Evolutionary conservation across 2,113 vertebrate genomes (phyloP), one percentile per base, ranked within the genome.

Genomic region (Osmerus mordax): DNA sequence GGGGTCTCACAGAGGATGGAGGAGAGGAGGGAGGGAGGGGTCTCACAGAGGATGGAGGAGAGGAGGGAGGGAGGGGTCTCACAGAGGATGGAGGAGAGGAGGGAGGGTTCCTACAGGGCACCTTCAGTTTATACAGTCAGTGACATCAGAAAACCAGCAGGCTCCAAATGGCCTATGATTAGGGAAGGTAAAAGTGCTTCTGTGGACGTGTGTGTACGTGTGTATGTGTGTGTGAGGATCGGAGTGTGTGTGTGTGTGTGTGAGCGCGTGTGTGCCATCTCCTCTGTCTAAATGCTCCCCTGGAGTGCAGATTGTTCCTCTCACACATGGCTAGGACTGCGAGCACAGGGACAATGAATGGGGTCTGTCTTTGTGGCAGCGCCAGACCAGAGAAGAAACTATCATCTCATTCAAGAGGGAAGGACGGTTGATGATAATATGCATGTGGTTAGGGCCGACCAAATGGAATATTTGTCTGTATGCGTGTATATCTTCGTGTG

Each of bases 101-200:
- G 16, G 23, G 19, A 16, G 3, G 54, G 51, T 19, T 54, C 76
- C 76, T 69, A 65, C 72, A 29, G 68, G 56, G 12, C 62, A 68
- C 64, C 72, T 83, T 53, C 29, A 78, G 61, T 71, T 76, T 80
- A 23, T 70, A 60, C 41, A 67, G 70, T 73, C 83, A 78, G 72
- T 67, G 70, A 71, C 72, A 77, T 74, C 69, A 74, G 67, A 72
- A 53, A 78, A 77, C 21, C 76, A 75, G 72, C 68, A 72, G 65
- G 72, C 68, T 28, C 23, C 59, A 61, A 61, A 61, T 28, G 64
- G 71, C 70, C 70, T 74, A 41, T 59, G 74, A 79, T 78, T 78
- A 65, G 19, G 21, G 54, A 15, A 61, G 62, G 62, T 67, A 56
- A 59, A 68, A 66, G 53, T 53, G 61, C 19, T 36, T 14, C 4